Evolutionary conservation across 2,888 invertebrate species (phyloP).

Genomic region (Flexamia atlantica): DNA sequence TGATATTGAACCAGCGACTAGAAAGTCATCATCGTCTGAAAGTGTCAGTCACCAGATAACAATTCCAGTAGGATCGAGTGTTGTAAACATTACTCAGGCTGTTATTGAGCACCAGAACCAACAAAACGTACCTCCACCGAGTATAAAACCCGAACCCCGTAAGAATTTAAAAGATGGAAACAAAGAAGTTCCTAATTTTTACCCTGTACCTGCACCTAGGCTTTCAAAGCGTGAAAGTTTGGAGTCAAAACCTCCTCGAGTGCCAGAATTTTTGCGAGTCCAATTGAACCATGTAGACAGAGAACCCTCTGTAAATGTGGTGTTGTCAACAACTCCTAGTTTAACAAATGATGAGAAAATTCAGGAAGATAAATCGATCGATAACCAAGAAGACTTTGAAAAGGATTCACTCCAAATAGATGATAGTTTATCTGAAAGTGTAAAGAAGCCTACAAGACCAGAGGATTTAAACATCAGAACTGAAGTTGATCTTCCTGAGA

Average conservation of each 20-base stretch:
- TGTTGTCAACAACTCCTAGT: conserved; percentile 77
- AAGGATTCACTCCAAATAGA: conserved; percentile 18
- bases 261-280: conserved; percentile 84
- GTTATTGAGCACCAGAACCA: neutral
- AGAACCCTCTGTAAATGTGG: conserved; percentile 80
- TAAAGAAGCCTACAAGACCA: conserved; percentile 4
- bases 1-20: conserved; percentile 25
- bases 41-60: conserved; percentile 62
- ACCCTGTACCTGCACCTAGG: conserved; percentile 63
- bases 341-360: neutral
- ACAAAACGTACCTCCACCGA: conserved; percentile 10
- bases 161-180: conserved; percentile 57
- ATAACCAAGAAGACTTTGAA: conserved; percentile 15
- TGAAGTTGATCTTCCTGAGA: conserved; percentile 16
- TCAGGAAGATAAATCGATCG: neutral
- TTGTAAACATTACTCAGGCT: conserved; percentile 59
- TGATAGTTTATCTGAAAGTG: neutral
- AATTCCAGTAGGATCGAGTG: conserved; percentile 63
- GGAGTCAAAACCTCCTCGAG: conserved; percentile 66
- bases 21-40: conserved; percentile 41
- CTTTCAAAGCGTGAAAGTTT: conserved; percentile 61
- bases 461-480: conserved; percentile 37
- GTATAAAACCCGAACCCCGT: conserved; percentile 61
- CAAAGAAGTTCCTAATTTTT: conserved; percentile 58
- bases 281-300: conserved; percentile 84